phyloP scores from a whole-genome alignment of 2,113 vertebrate genomes.

The Scolopax mira region DNA sequence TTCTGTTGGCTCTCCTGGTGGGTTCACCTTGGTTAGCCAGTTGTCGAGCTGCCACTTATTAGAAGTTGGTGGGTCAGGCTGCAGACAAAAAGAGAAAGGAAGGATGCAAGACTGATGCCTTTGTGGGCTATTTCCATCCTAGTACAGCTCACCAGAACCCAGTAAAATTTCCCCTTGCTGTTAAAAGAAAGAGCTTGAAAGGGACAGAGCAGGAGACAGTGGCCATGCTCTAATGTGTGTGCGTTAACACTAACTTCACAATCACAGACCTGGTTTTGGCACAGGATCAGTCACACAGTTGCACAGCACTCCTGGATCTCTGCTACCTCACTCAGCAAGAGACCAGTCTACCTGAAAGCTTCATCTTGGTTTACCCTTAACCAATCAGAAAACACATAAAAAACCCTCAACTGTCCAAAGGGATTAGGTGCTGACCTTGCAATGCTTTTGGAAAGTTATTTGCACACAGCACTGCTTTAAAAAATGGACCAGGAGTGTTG shows the following conservation, averaged over 20 bases:
- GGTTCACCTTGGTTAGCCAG: slow-evolving; percentile 80
- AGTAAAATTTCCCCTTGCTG: neutral
- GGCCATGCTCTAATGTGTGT: neutral
- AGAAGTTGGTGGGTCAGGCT: slow-evolving; percentile 77
- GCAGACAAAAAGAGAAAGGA: slow-evolving; percentile 13
- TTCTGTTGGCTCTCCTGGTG: slow-evolving; percentile 67
- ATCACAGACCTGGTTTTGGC: neutral
- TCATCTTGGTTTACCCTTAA: neutral
- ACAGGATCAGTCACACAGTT: neutral
- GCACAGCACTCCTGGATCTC: neutral
- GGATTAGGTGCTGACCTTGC: neutral
- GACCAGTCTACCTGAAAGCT: neutral
- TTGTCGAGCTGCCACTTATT: slow-evolving; percentile 87
- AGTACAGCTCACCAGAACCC: neutral
- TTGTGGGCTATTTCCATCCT: neutral
- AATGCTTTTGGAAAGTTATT: neutral
- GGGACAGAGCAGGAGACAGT: neutral
- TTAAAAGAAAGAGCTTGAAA: neutral
- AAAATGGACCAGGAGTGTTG: neutral
- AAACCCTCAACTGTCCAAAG: neutral
- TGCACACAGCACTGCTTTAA: neutral
- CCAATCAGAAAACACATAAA: neutral
- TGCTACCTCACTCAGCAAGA: neutral
- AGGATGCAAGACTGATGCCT: neutral
- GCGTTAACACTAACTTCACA: neutral